These are phyloP conservation scores for Ooceraea biroi DNA, from an alignment of 1,140 invertebrate genomes.

Conservation along the genomic window DNA sequence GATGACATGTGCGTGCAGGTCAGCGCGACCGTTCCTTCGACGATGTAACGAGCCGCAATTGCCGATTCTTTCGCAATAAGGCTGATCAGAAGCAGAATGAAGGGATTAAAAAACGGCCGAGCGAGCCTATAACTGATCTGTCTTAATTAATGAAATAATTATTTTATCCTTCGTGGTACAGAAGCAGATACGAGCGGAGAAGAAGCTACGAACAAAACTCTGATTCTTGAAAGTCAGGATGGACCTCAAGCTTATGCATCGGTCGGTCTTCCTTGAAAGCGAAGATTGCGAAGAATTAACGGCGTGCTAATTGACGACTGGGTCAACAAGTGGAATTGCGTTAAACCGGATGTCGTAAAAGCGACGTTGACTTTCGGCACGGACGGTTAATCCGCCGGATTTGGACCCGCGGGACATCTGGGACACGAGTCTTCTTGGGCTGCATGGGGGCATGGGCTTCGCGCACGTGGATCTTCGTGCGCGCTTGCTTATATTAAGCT, in stretches of 20 bases:
- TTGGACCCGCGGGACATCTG: conserved; percentile 73
- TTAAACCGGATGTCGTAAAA: conserved; percentile 73
- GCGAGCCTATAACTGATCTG: too few relatives aligned
- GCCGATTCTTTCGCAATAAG: conserved; percentile 5
- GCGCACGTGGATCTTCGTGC: conserved; percentile 14
- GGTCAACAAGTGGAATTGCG: conserved; percentile 50
- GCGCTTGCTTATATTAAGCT: conserved; percentile 41
- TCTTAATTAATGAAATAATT: too few relatives aligned
- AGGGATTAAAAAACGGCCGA: conserved; percentile 10
- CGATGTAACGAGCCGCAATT: conserved; percentile 15
- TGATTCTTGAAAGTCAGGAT: too few relatives aligned
- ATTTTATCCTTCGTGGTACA: too few relatives aligned
- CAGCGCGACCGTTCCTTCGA: neutral
- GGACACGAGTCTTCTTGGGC: conserved; percentile 56
- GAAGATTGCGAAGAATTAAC: conserved; percentile 6
- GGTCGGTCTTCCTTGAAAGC: too few relatives aligned
- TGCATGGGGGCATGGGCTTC: conserved; percentile 3
- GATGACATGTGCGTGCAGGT: neutral
- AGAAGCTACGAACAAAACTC: neutral
- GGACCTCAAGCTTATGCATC: too few relatives aligned
- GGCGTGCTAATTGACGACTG: neutral
- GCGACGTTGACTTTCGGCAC: neutral
- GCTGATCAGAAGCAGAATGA: neutral
- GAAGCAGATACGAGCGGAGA: too few relatives aligned
- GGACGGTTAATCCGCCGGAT: conserved; percentile 53